Evolutionary conservation across 2,797 vertebrate species (phyloP), one percentile per base, ranked within the genome.

Genomic region (Sebastes trivittatus): DNA sequence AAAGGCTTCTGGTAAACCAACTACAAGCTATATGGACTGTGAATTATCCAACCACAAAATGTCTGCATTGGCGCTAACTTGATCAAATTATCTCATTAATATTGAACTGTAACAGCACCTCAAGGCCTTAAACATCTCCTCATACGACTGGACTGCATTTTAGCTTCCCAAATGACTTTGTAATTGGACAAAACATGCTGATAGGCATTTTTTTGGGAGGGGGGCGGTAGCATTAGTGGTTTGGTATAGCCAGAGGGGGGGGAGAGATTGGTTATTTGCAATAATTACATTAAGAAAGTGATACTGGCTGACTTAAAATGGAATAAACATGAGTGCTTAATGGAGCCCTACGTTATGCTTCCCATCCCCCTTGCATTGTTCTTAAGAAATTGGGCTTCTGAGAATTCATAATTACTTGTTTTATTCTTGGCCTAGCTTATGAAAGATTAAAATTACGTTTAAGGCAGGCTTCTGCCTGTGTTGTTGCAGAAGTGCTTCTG

Each of bases 321-420:
- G 88, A 93, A 94, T 92, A 93, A 93, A 93, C 88, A 91, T 84
- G 78, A 92, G 87, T 87, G 87, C 87, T 89, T 91, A 91, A 92
- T 91, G 92, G 61, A 83, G 68, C 81, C 65, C 38, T 78, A 72
- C 82, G 77, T 90, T 90, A 78, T 82, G 79, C 77, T 80, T 61
- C 69, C 75, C 78, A 72, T 60, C 81, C 75, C 77, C 65, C 42
- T 72, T 72, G 67, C 61, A 84, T 78, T 90, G 83, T 90, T 90
- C 83, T 87, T 80, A 68, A 79, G 83, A 90, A 88, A 90, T 86
- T 87, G 78, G 87, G 87, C 90, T 89, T 92, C 88, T 70, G 90
- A 93, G 92, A 88, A 89, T 86, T 88, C 78, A 78, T 87, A 90
- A 93, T 87, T 89, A 81, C 88, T 81, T 86, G 85, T 88, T 91